phyloP scores from a whole-genome alignment of 2,888 invertebrate genomes.

The Teleogryllus oceanicus region DNA sequence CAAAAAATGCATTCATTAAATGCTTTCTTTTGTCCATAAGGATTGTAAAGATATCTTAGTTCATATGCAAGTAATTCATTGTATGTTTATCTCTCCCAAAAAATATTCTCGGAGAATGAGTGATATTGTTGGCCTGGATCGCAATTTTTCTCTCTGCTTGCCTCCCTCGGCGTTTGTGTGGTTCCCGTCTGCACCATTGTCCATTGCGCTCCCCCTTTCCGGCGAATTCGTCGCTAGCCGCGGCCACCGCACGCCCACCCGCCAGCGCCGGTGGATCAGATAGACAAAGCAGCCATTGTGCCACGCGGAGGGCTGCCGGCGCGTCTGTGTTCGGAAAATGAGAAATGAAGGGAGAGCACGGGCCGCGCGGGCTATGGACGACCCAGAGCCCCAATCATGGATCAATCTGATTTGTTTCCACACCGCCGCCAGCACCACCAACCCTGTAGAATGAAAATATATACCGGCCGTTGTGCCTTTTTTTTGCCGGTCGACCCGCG shows the following conservation, averaged over 20 bases:
- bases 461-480: not conserved
- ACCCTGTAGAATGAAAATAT: not conserved
- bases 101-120: not conserved
- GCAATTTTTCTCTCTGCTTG: not conserved
- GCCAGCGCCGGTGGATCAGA: not conserved
- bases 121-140: not conserved
- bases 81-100: too few species aligned
- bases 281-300: conserved; percentile 10
- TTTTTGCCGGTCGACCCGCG: not conserved
- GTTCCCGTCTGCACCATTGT: not conserved
- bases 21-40: too few species aligned
- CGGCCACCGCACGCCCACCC: not conserved
- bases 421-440: not conserved
- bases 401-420: conserved; percentile 29
- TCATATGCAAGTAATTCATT: too few species aligned
- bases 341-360: not conserved
- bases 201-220: not conserved
- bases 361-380: not conserved
- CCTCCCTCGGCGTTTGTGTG: not conserved
- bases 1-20: too few species aligned
- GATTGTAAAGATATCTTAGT: too few species aligned
- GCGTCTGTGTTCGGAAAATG: not conserved
- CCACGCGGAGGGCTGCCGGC: not conserved
- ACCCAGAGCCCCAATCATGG: conserved; percentile 25
- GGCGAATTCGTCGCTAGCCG: not conserved